Base-by-base conservation (phyloP, 37 sponge, comb jelly and placozoan genomes). In the Hormiphora californensis region DNA sequence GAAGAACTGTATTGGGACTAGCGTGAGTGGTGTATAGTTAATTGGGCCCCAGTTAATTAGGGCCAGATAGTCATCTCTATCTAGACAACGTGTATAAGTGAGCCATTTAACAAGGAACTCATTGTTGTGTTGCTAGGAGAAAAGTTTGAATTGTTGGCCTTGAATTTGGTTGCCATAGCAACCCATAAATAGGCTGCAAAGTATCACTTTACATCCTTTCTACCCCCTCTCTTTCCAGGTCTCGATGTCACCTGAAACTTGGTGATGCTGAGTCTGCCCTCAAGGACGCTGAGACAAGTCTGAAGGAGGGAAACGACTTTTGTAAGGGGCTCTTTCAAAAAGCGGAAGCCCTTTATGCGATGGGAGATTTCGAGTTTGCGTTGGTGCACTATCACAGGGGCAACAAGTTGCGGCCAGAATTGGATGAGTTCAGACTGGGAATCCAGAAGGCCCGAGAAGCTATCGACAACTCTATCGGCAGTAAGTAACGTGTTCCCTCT, bases 361-460 rank as follows among this genome's bases (percentile, higher is more conserved):
- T 94, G 93, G 98, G 98, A 54, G 91, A 94, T 51, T 97, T 97
- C 89, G 98, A 97, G 89, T 89, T 89, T 87, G 98, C 98, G 9
- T 86, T 97, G 32, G 90, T 97, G 31, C 91, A 92, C 89, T 97
- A 92, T 63, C 95, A 97, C 81, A 87, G 98, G 17, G 98, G 98
- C 34, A 63, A 90, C 87, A 94, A 97, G 86, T 87, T 94, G 40
- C 86, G 98, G 30, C 94, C 98, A 0, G 94, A 97, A 67, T 87
- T 94, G 17, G 85, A 89, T 0, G 98, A 94, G 85, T 97, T 97
- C 86, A 88, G 85, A 62, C 90, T 93, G 23, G 98, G 98, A 0
- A 94, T 97, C 3, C 95, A 97, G 54, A 97, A 97, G 88, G 93
- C 95, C n/a, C 89, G 92, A 81, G 98, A 97, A 54, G 98, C 98